phyloP scores from a whole-genome alignment of 2,797 vertebrate genomes.

The Aselliscus stoliczkanus region DNA sequence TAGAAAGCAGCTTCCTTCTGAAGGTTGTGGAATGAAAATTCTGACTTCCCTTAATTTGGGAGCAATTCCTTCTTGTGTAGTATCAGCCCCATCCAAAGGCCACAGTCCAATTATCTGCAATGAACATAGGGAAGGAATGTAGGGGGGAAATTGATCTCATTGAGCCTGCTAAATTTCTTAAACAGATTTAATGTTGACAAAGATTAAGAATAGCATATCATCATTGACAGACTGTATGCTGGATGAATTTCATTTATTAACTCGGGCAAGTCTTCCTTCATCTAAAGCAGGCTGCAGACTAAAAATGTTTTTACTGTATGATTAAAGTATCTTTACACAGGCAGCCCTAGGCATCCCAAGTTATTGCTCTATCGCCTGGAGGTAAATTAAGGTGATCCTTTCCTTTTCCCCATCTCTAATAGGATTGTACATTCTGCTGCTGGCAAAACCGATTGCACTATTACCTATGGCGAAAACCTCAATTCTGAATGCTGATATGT shows the following conservation, averaged over 20 bases:
- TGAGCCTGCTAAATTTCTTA: conserved; percentile 66
- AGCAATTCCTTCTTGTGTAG: conserved; percentile 70
- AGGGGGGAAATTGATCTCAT: conserved; percentile 29
- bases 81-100: conserved; percentile 68
- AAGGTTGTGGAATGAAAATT: conserved; percentile 65
- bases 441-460: conserved; percentile 58
- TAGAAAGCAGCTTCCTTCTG: conserved; percentile 70
- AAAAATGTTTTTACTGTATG: conserved; percentile 71
- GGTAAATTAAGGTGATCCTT: conserved; percentile 74
- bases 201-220: conserved; percentile 60
- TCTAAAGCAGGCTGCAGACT: conserved; percentile 59
- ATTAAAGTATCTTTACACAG: conserved; percentile 71
- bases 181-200: conserved; percentile 73
- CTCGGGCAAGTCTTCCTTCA: conserved; percentile 62
- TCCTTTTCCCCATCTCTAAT: conserved; percentile 42
- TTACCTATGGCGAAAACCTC: conserved; percentile 62
- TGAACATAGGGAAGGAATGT: conserved; percentile 66
- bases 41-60: conserved; percentile 74
- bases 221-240: conserved; percentile 60
- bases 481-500: conserved; percentile 59
- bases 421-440: conserved; percentile 37
- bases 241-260: conserved; percentile 80
- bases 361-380: conserved; percentile 50
- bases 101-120: conserved; percentile 71
- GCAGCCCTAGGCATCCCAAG: conserved; percentile 53